phyloP scores from a whole-genome alignment of 2,888 invertebrate species.

The Aphrophora alni region DNA sequence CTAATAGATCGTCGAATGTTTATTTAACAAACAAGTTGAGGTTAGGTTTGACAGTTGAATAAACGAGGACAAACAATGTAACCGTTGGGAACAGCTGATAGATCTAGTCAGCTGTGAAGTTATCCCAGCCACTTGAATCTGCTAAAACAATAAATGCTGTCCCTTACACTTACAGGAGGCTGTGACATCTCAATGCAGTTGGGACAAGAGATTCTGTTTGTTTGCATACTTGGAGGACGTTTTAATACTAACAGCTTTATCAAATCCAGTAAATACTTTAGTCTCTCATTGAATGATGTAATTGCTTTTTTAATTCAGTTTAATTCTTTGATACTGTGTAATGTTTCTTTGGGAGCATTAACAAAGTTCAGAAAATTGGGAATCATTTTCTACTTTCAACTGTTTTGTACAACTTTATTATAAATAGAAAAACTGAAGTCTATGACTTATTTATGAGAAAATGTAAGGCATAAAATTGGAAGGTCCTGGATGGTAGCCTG shows the following conservation, averaged over 20 bases:
- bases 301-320: no score
- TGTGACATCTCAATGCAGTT: not conserved
- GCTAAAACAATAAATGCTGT: constrained; percentile 33
- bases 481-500: no score
- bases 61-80: constrained; percentile 3
- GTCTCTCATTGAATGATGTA: not conserved
- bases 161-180: not conserved
- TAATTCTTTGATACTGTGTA: no score
- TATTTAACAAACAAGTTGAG: constrained; percentile 9
- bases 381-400: no score
- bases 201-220: not conserved
- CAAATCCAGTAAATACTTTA: not conserved
- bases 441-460: no score
- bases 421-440: no score
- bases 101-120: constrained; percentile 33
- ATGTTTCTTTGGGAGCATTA: no score
- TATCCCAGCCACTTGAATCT: constrained; percentile 18
- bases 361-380: no score
- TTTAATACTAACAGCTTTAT: not conserved
- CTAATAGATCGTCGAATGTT: not conserved
- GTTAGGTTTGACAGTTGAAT: constrained; percentile 6
- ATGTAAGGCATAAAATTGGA: no score
- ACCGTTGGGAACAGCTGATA: constrained; percentile 34
- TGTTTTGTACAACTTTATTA: no score
- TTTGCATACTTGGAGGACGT: not conserved